Percentiles rank a stretch among this genome's conserved stretches.
Conservation (phyloP, 2,797 vertebrate genomes). For the Spinibarbus caldwelli region DNA sequence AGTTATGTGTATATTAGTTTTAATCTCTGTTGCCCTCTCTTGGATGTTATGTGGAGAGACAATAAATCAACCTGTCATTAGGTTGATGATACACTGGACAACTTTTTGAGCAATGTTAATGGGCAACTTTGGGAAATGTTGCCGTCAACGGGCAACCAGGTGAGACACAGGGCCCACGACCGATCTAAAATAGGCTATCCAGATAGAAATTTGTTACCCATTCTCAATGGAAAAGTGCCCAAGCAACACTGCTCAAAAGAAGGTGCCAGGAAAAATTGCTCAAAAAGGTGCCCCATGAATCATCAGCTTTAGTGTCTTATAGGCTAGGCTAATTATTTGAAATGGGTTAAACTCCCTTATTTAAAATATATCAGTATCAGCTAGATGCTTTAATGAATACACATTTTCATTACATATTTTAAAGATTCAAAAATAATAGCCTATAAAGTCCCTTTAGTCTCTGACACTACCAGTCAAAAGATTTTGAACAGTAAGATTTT, state of each 20-base stretch:
- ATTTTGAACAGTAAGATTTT: background rate
- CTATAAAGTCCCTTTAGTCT: too few relatives aligned
- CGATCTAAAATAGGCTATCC: too few relatives aligned
- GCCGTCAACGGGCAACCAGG: background rate
- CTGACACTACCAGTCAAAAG: background rate
- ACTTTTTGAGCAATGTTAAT: background rate
- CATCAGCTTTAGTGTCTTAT: too few relatives aligned
- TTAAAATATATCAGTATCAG: background rate
- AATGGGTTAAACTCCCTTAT: background rate
- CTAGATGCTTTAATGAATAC: background rate
- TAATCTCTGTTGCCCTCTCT: slow-evolving; percentile 1
- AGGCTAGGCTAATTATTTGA: too few relatives aligned
- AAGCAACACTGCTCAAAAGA: too few relatives aligned
- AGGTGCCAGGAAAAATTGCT: too few relatives aligned
- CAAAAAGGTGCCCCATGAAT: too few relatives aligned
- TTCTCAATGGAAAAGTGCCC: too few relatives aligned
- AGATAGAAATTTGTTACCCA: too few relatives aligned
- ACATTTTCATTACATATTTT: background rate
- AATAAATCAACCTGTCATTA: background rate
- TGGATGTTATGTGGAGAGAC: background rate
- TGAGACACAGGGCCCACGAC: background rate
- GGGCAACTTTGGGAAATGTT: background rate
- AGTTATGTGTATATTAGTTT: background rate
- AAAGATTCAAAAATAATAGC: background rate
- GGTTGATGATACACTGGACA: background rate